Percentiles rank a stretch among this genome's conserved stretches.
Evolutionary conservation across 2,888 invertebrate genomes (phyloP).

Genomic region (Leptogaster cylindrica): DNA sequence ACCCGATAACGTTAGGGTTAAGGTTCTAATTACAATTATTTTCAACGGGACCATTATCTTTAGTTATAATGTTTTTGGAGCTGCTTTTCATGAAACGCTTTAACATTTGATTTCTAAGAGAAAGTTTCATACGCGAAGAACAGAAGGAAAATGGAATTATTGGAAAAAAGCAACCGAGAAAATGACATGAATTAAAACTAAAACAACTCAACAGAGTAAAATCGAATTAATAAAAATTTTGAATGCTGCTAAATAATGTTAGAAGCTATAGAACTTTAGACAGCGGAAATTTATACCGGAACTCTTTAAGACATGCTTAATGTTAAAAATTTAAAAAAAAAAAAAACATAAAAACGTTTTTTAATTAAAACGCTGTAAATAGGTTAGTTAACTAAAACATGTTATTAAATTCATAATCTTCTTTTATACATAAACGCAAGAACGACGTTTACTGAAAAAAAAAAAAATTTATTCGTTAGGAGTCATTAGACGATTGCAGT

Average conservation of each 20-base stretch:
- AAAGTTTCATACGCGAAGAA: not conserved
- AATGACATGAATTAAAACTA: too few species aligned
- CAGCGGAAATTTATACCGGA: too few species aligned
- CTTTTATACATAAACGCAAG: conserved; percentile 5
- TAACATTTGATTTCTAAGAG: conserved; percentile 20
- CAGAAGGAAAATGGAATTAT: not conserved
- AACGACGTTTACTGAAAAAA: too few species aligned
- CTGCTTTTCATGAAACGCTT: conserved; percentile 2
- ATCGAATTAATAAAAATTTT: too few species aligned
- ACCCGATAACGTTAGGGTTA: conserved; percentile 1
- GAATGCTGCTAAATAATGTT: too few species aligned
- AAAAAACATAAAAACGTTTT: conserved; percentile 17
- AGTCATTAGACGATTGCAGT: conserved; percentile 55
- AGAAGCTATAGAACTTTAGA: too few species aligned
- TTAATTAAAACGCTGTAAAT: conserved; percentile 38
- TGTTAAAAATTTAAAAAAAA: too few species aligned
- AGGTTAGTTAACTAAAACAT: conserved; percentile 36
- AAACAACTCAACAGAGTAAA: too few species aligned
- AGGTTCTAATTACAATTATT: conserved; percentile 8
- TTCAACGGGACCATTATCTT: conserved; percentile 39
- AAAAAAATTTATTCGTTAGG: too few species aligned
- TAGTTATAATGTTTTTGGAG: not conserved
- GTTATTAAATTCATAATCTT: conserved; percentile 36
- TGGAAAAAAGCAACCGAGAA: not conserved
- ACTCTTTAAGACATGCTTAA: too few species aligned